A percentile compares a stretch with the other conserved stretches of the same genome.
Evolutionary conservation across 2,888 invertebrate genomes (phyloP).

Genomic region (Proisotoma minuta): DNA sequence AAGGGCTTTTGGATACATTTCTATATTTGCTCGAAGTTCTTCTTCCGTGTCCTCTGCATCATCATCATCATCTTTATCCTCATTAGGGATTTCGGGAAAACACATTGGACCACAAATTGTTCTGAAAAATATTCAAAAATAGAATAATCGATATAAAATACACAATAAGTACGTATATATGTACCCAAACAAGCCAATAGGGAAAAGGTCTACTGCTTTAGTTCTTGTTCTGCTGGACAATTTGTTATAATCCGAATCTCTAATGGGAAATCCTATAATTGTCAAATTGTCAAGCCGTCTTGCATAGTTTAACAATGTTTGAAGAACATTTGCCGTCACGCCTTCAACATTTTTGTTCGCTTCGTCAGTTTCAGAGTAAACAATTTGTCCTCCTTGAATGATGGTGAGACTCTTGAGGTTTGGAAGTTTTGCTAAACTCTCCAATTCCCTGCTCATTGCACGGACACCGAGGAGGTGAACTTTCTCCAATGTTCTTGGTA

Average conservation of each 20-base stretch:
- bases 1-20: no score
- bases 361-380: neutral
- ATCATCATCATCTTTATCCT: no score
- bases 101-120: no score
- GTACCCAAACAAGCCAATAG: neutral
- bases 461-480: neutral
- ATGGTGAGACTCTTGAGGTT: neutral
- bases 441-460: neutral
- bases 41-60: no score
- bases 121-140: no score
- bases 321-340: neutral
- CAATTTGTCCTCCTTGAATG: neutral
- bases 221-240: neutral
- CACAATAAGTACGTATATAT: no score
- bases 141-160: no score
- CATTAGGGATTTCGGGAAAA: no score
- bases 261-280: neutral
- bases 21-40: no score
- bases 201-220: neutral
- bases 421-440: neutral
- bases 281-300: neutral
- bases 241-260: neutral
- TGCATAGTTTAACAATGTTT: neutral
- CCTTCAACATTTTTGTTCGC: neutral
- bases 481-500: neutral